Conservation (phyloP, 2,888 invertebrate species). For the Periphyllus acericola region DNA sequence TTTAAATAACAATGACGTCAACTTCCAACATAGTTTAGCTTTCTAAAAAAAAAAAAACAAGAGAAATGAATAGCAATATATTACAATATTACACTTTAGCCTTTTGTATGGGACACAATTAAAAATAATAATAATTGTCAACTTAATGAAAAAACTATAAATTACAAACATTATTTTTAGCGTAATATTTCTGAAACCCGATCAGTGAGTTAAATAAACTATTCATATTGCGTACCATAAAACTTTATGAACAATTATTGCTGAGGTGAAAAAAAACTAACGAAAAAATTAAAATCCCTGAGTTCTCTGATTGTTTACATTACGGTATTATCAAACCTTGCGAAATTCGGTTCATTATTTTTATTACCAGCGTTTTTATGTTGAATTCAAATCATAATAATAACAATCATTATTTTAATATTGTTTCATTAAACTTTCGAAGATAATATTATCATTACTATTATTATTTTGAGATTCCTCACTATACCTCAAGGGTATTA, state of each 20-base stretch:
- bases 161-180: neutral
- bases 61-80: neutral
- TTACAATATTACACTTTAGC: neutral
- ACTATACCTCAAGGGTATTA: too few relatives aligned
- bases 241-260: neutral
- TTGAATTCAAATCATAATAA: neutral
- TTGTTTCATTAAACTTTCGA: neutral
- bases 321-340: neutral
- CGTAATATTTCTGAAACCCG: neutral
- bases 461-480: neutral
- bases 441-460: neutral
- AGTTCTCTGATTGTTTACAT: neutral
- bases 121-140: constrained; percentile 30
- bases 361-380: neutral
- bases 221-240: neutral
- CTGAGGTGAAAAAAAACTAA: neutral
- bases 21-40: neutral
- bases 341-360: neutral
- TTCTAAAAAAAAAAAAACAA: neutral
- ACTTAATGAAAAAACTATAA: constrained; percentile 17
- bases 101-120: neutral
- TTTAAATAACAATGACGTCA: constrained; percentile 7
- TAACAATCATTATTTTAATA: neutral
- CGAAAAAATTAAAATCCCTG: neutral
- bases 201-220: neutral